Evolutionary conservation across 2,888 invertebrate species (phyloP), one percentile per base, ranked within the genome.

Genomic region (Macaria liturata): DNA sequence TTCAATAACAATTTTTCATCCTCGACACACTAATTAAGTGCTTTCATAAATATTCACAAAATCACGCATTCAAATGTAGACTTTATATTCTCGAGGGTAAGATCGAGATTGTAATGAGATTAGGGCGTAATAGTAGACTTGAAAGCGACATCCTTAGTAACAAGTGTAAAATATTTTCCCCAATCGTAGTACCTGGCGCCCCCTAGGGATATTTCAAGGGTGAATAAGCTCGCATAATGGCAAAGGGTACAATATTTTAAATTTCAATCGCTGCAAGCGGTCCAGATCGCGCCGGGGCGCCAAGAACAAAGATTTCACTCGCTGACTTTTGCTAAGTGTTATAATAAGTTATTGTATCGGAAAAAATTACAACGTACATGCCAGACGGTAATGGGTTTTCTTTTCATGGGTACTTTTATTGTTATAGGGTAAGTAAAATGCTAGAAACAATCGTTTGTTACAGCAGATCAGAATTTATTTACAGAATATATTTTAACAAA

Each of bases 181-280:
- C 89, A 88, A 90, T 89, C 88, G 87, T 80, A 76, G 90, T 90
- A 91, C 91, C 91, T 91, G 91, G 84, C 84, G 80, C 84, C 91
- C 90, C 92, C 89, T 71, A 84, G 91, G 91, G 92, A 92, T 92
- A 92, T 92, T 92, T 92, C 91, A 92, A 90, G 92, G 92, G 91
- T 91, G 92, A 91, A 91, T 91, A 91, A 91, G 91, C 91, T 87
- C 84, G 89, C 85, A 92, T 92, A 92, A 92, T 92, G 88, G 91
- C 89, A 91, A 91, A 90, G 91, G 91, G 91, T 91, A 92, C 90
- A 91, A 92, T 92, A 91, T 92, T 92, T 92, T 91, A 91, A 92
- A 91, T 91, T 92, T 91, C 91, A 91, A 91, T 91, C 91, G 90
- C 91, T 88, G 90, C 87, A 81, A 91, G 91, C 91, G 91, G 91